Conservation (phyloP, 1,140 invertebrate genomes). For the Lucilia cuprina region DNA sequence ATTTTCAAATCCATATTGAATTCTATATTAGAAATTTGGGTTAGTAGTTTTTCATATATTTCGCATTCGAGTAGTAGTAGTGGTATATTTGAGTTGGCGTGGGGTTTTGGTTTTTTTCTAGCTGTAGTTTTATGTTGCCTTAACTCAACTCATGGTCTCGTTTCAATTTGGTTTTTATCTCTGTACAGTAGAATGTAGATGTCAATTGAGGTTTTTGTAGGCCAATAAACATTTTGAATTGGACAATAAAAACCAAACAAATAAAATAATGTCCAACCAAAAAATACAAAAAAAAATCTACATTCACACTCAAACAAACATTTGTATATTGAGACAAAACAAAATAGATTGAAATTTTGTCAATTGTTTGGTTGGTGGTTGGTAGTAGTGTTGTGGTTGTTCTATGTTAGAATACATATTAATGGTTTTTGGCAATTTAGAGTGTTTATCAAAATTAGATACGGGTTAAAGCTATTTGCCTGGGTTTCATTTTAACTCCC, state of each 20-base stretch:
- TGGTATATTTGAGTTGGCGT: neutral
- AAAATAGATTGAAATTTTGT: neutral
- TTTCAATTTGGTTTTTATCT: slow-evolving; percentile 6
- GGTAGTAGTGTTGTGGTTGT: neutral
- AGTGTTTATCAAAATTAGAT: slow-evolving; percentile 8
- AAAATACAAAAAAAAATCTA: neutral
- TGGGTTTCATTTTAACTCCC: neutral
- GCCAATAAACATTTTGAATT: slow-evolving; percentile 32
- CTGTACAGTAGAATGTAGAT: neutral
- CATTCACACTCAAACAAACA: neutral
- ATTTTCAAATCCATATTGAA: slow-evolving; percentile 16
- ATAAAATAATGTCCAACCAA: slow-evolving; percentile 15
- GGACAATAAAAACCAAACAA: slow-evolving; percentile 26
- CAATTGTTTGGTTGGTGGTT: neutral
- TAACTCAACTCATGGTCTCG: neutral
- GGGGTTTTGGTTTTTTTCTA: neutral
- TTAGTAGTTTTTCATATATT: slow-evolving; percentile 3
- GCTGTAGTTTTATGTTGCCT: neutral
- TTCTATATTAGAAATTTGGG: slow-evolving; percentile 26
- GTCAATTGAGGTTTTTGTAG: slow-evolving; percentile 33
- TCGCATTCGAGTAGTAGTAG: neutral
- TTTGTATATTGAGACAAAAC: neutral
- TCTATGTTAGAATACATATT: neutral
- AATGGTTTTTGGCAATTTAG: neutral
- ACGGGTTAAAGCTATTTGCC: neutral